These are phyloP conservation scores for Camponotus pennsylvanicus DNA, from an alignment of 1,140 invertebrate genomes.

Conservation along the genomic window DNA sequence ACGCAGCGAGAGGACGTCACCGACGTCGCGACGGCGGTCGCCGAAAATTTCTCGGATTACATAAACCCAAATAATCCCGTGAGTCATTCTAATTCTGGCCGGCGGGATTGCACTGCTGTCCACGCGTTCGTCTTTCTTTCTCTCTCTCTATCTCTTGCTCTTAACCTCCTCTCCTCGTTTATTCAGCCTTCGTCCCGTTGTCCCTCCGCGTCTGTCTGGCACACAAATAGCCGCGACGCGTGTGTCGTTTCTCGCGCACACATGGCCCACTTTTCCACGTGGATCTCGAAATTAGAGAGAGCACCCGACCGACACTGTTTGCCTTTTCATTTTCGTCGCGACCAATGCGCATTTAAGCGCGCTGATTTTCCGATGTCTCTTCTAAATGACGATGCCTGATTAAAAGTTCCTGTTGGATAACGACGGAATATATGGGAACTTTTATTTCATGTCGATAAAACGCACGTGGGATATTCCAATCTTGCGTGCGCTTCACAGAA, in stretches of 20 bases:
- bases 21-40: slow-evolving; percentile 43
- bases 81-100: slow-evolving; percentile 76
- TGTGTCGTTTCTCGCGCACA: slow-evolving; percentile 65
- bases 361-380: slow-evolving; percentile 34
- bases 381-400: slow-evolving; percentile 38
- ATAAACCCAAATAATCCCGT: slow-evolving; percentile 75
- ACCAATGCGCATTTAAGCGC: slow-evolving; percentile 13
- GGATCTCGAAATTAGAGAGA: slow-evolving; percentile 69
- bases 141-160: not conserved
- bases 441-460: not conserved
- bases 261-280: slow-evolving; percentile 72
- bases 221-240: slow-evolving; percentile 67
- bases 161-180: not conserved
- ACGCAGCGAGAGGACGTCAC: slow-evolving; percentile 53
- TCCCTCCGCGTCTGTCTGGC: slow-evolving; percentile 56
- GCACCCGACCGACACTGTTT: slow-evolving; percentile 11
- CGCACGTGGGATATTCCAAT: not conserved
- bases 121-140: not conserved
- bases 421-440: slow-evolving; percentile 17
- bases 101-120: slow-evolving; percentile 60
- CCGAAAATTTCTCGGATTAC: slow-evolving; percentile 74
- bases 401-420: slow-evolving; percentile 28
- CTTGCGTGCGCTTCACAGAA: not conserved
- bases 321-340: slow-evolving; percentile 51
- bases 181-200: slow-evolving; percentile 41